These are phyloP conservation scores for Melinaea menophilus DNA, from an alignment of 2,888 invertebrate species.

Conservation along the genomic window DNA sequence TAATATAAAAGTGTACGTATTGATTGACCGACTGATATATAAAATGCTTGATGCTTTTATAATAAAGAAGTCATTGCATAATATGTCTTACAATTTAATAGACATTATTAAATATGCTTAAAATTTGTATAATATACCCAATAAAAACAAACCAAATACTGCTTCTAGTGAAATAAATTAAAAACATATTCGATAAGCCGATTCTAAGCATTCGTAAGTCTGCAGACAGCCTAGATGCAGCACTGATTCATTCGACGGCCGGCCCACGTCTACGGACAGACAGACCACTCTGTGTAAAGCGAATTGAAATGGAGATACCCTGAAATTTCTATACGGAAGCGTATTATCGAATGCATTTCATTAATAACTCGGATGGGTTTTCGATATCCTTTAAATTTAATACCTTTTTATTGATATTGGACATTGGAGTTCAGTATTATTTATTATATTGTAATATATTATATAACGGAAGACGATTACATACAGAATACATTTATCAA, in stretches of 20 bases:
- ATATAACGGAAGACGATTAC: no score
- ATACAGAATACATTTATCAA: no score
- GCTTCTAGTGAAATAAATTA: no score
- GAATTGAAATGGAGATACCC: conserved; percentile 28
- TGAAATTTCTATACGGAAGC: conserved; percentile 9
- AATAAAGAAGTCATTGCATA: no score
- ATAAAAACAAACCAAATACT: no score
- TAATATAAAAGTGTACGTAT: no score
- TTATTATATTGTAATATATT: background rate
- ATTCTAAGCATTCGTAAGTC: conserved; percentile 32
- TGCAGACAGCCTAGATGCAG: conserved; percentile 38
- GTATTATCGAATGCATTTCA: conserved; percentile 4
- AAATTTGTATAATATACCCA: no score
- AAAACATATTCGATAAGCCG: background rate
- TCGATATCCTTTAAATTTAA: background rate
- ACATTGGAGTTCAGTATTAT: background rate
- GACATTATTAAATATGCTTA: no score
- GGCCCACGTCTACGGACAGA: conserved; percentile 47
- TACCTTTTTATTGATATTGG: background rate
- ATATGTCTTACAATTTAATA: no score
- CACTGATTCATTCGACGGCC: conserved; percentile 56
- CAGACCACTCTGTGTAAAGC: conserved; percentile 20
- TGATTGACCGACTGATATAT: no score
- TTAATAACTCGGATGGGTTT: conserved; percentile 8
- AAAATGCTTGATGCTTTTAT: no score